Evolutionary conservation across 2,113 vertebrate species (phyloP).

Genomic region (Brachirus orientalis): DNA sequence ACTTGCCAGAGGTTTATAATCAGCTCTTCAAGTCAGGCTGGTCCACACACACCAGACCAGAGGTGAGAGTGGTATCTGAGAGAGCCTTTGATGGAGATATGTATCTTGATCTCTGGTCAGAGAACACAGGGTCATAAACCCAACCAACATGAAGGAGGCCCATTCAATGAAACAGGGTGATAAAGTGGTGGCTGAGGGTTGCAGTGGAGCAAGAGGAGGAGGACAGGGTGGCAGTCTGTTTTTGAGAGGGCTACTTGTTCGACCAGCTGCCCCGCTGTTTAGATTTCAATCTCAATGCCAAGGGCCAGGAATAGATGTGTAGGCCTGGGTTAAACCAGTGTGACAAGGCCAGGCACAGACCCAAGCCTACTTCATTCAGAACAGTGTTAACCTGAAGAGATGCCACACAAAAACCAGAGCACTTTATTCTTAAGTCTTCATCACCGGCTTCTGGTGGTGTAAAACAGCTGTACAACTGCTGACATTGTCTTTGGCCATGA

Average conservation of each 20-base stretch:
- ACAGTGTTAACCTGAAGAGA: conserved; percentile 39
- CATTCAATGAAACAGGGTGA: conserved; percentile 73
- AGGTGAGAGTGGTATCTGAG: conserved; percentile 68
- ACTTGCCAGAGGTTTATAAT: conserved; percentile 37
- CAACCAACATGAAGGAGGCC: conserved; percentile 72
- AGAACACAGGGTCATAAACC: conserved; percentile 74
- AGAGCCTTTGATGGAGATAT: conserved; percentile 74
- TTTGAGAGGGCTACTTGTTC: conserved; percentile 79
- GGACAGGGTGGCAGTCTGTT: conserved; percentile 49
- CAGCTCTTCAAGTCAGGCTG: conserved; percentile 44
- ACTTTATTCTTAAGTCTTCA: conserved; percentile 75
- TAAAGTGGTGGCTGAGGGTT: conserved; percentile 53
- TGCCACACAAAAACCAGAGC: conserved; percentile 29
- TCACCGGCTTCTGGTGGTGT: conserved; percentile 70
- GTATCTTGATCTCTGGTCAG: conserved; percentile 69
- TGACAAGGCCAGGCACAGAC: conserved; percentile 27
- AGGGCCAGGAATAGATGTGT: conserved; percentile 67
- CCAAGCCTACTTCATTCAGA: conserved; percentile 9
- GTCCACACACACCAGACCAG: conserved; percentile 50
- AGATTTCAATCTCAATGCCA: conserved; percentile 78
- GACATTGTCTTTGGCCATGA: conserved; percentile 70
- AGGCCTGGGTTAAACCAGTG: conserved; percentile 27
- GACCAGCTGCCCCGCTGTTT: conserved; percentile 65
- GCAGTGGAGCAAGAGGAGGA: conserved; percentile 36
- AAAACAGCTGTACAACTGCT: conserved; percentile 64